Evolutionary conservation across 2,888 invertebrate genomes (phyloP), one percentile per base, ranked within the genome.

Genomic region (Eutolmus rufibarbis): DNA sequence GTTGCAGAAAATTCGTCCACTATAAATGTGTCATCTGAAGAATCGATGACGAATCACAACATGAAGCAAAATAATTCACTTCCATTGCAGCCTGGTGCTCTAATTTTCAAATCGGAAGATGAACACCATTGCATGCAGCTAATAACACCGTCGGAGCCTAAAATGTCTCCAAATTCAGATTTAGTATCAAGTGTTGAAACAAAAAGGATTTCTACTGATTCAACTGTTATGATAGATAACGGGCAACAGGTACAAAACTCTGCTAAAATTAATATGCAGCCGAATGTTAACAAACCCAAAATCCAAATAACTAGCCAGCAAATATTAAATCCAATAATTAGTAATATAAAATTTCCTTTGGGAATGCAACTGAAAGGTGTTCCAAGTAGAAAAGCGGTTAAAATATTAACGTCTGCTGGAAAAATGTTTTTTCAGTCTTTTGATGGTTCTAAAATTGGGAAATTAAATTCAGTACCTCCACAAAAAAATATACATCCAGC

Each of bases 401-500:
- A 92, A 89, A 91, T 92, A 46, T 92, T 92, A 79, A 92, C 92
- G 5, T 90, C 91, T 34, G 92, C 91, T 88, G 92, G 92, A 19
- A 92, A 92, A 88, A 90, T 92, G 87, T 92, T 92, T 81, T 91
- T 92, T 82, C 92, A 92, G 87, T 66, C 88, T 23, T 78, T 87
- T 14, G 88, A 88, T 40, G 86, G 51, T 79, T 66, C 87, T 7
- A 87, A 88, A 16, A 31, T 86, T 23, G 43, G 81, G 19, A 86
- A 89, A 14, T 56, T 88, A 8, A 88, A 88, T 4, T 78, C 89
- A 4, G 81, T 87, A 5, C 88, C 88, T 2, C 86, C 87, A 8
- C 87, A 43, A 85, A 85, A 74, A 46, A 85, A 19, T 51, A 31
- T 77, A n/a, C 5, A 84, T 5, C 31, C 31, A 40, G 19, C 87